Evolutionary conservation across 2,888 invertebrate genomes (phyloP), one percentile per base, ranked within the genome.

Genomic region (Anthophora plumipes): DNA sequence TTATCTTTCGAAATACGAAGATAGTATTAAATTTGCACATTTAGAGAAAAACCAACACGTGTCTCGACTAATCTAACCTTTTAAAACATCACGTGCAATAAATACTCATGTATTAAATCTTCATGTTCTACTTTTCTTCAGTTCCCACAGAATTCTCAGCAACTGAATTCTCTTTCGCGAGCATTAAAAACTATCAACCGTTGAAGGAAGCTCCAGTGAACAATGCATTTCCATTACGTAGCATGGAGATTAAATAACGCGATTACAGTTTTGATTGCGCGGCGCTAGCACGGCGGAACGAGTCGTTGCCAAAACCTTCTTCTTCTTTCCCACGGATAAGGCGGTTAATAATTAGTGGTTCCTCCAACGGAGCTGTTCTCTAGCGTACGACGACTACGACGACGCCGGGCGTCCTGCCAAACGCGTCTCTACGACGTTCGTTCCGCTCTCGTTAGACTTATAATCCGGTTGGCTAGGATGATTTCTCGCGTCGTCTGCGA

Each of bases 281-380:
- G 52, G 74, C 37, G 66, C 66, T 80, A 69, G 20, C 14, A 12
- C 31, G n/a, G 39, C 20, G n/a, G 20, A 9, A 22, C 25, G 70
- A 20, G 55, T 61, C 71, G 39, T 75, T 81, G 82, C 82, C 77
- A 82, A 69, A 82, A 77, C 43, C 48, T 52, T n/a, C 60, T 50
- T 67, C 48, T 52, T n/a, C 85, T 84, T 86, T 88, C 83, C 82
- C 52, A 39, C 55, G 74, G 88, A 84, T 87, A 88, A 86, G 83
- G 69, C 74, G 87, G 83, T 86, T 90, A 85, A 90, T 90, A 89
- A 90, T 90, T 86, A 88, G 85, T 67, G 84, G 80, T 74, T 85
- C 68, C 64, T 54, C 70, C 52, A n/a, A 61, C 31, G 63, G 60
- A 50, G 20, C 4, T 1, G 31, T 43, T 74, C 41, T 63, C 76